Percentiles rank a stretch among this genome's conserved stretches.
Evolutionary conservation across 2,113 vertebrate genomes (phyloP).

Genomic region (Lophura nycthemera): DNA sequence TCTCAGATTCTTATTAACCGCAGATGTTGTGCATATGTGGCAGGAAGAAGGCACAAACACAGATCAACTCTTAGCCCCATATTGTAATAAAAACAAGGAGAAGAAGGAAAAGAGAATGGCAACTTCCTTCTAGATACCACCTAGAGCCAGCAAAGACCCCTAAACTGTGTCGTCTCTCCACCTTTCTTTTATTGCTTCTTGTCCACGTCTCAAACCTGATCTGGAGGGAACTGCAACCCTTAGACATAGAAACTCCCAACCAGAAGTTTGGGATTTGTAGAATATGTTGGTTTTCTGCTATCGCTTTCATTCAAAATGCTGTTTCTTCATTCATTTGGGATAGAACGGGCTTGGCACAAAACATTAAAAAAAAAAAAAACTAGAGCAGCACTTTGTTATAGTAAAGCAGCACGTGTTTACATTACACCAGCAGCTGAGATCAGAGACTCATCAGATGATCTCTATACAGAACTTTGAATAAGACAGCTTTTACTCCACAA

Average conservation of each 20-base stretch:
- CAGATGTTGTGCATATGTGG: constrained; percentile 38
- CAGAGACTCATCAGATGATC: not conserved
- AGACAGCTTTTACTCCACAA: not conserved
- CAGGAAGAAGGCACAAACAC: not conserved
- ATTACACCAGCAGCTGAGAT: not conserved
- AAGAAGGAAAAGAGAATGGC: not conserved
- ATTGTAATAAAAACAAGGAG: not conserved
- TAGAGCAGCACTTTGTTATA: not conserved
- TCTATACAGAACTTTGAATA: not conserved
- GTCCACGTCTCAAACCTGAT: not conserved
- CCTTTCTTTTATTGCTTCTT: not conserved
- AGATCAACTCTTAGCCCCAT: not conserved
- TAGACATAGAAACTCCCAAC: not conserved
- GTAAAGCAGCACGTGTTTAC: constrained; percentile 3
- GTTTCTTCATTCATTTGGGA: not conserved
- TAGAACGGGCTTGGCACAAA: not conserved
- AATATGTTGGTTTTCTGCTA: not conserved
- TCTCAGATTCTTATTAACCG: not conserved
- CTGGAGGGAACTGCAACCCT: not conserved
- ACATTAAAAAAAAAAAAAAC: not conserved
- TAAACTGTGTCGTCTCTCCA: not conserved
- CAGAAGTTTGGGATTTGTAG: not conserved
- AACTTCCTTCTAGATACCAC: not conserved
- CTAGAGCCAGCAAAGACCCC: not conserved
- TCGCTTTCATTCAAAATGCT: constrained; percentile 9